Evolutionary conservation across 1,140 invertebrate species (phyloP).

Genomic region (Meloidogyne hapla): DNA sequence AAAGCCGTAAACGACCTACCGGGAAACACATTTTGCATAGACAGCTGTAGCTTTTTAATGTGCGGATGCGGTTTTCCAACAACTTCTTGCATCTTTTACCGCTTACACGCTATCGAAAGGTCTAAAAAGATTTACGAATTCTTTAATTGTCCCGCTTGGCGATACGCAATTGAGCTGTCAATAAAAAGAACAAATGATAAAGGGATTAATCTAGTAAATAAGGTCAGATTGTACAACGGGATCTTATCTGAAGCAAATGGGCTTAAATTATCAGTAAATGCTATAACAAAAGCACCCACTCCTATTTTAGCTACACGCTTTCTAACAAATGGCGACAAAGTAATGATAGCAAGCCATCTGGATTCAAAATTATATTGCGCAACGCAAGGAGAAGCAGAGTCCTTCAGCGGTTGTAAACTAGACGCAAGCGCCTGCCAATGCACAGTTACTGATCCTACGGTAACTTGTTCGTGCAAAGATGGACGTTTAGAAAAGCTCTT

Average conservation of each 20-base stretch:
- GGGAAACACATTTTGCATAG: not conserved
- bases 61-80: slow-evolving; percentile 1
- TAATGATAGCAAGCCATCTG: not conserved
- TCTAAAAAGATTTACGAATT: slow-evolving; percentile 11
- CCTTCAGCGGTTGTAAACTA: no score
- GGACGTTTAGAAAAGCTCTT: no score
- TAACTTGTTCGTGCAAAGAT: no score
- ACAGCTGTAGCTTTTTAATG: slow-evolving; percentile 12
- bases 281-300: not conserved
- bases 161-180: not conserved
- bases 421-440: no score
- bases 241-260: not conserved
- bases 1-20: not conserved
- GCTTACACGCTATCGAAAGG: not conserved
- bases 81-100: slow-evolving; percentile 9
- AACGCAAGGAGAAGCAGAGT: not conserved
- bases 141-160: not conserved
- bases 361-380: not conserved
- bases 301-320: not conserved
- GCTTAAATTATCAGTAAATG: not conserved
- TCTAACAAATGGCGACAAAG: not conserved
- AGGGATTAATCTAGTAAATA: not conserved
- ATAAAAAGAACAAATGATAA: not conserved
- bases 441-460: no score
- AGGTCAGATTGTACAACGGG: not conserved